Evolutionary conservation across 2,888 invertebrate species (phyloP).

Genomic region (Notodonta ziczac): DNA sequence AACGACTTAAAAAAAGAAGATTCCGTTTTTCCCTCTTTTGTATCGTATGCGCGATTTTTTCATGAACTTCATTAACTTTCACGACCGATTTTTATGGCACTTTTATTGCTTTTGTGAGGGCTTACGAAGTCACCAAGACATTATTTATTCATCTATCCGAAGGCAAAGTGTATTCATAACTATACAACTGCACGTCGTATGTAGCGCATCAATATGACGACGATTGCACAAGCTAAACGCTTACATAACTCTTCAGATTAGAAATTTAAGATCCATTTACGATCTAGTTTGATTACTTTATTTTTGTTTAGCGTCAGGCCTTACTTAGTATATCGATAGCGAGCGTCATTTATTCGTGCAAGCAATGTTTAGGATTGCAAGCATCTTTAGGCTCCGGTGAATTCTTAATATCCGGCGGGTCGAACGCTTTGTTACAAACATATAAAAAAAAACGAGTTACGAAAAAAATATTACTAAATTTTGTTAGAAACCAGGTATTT

Average conservation of each 20-base stretch:
- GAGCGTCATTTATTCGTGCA: too few species aligned
- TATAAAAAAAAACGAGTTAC: too few species aligned
- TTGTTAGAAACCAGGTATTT: neutral
- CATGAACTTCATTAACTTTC: too few species aligned
- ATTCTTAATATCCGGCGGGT: too few species aligned
- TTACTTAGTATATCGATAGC: neutral
- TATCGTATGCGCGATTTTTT: too few species aligned
- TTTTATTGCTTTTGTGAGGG: neutral
- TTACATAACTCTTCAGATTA: conserved; percentile 1
- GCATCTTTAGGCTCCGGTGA: too few species aligned
- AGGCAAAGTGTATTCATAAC: neutral
- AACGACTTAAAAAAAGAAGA: too few species aligned
- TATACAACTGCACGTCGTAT: neutral
- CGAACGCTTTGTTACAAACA: too few species aligned
- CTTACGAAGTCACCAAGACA: neutral
- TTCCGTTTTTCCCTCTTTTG: too few species aligned
- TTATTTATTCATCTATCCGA: neutral
- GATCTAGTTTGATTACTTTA: neutral
- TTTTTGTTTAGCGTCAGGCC: neutral
- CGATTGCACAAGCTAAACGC: neutral
- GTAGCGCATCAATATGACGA: neutral
- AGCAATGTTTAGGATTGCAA: too few species aligned
- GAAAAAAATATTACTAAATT: too few species aligned
- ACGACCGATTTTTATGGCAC: too few species aligned
- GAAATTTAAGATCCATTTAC: neutral